Base-by-base conservation (phyloP, 2,888 invertebrate genomes). In the Morpho helenor region DNA sequence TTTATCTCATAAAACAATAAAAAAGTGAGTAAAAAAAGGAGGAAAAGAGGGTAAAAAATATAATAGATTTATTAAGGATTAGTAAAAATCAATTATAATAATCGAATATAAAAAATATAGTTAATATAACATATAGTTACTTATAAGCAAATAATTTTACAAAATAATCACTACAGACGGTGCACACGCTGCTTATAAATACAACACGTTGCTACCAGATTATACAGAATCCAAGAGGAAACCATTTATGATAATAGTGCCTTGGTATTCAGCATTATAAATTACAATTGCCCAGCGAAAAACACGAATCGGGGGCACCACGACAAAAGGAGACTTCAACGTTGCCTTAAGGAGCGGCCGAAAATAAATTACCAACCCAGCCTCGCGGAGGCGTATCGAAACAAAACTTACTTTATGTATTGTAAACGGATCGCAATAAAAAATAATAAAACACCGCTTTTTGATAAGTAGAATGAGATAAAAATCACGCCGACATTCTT, bases 171-270 rank as follows among this genome's bases (percentile, higher is more conserved):
- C 8, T 43, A 43, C 43, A 43, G n/a, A 43, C 51, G 52, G 47
- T 41, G 52, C 46, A 41, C 41, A 49, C 56, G 44, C 41, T 47
- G 56, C 56, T 56, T 63, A 58, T 47, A 45, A 54, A 46, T 55
- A 49, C 49, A 8, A 43, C 46, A 49, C 55, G 52, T 59, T 51
- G 56, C 59, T 62, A 55, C 53, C 46, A 56, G 52, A 62, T 67
- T 66, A 66, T 66, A 59, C 57, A 54, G 56, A 64, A 63, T 65
- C 60, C 63, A 64, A 59, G 67, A 74, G 68, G 68, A 64, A 69
- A 63, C 63, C 51, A 66, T 70, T 75, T 76, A 75, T 71, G 71
- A 60, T 70, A 73, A 76, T 68, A 56, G 46, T 57, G 64, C 61
- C 59, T 64, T 53, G 61, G 61, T 47, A 60, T 63, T 64, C 65